Conservation (phyloP, 2,888 invertebrate genomes). For the Dichetophora obliterata region DNA sequence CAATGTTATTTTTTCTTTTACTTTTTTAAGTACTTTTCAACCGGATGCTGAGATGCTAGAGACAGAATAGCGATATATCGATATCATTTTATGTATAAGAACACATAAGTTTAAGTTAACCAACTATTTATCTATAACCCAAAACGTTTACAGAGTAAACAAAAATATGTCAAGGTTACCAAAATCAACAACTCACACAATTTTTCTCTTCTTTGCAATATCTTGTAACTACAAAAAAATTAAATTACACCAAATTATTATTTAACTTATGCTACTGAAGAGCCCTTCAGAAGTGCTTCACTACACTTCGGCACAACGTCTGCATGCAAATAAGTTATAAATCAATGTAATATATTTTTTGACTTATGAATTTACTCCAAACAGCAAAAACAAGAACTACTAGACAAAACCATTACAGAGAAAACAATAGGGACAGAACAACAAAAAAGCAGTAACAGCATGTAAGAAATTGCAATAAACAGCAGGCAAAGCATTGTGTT, state of each 20-base stretch:
- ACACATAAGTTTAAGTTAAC: no score
- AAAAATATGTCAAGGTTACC: constrained; percentile 15
- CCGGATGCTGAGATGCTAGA: no score
- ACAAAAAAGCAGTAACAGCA: neutral
- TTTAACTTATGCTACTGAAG: neutral
- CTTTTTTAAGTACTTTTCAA: no score
- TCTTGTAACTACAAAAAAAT: neutral
- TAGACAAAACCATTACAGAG: neutral
- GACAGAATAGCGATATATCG: no score
- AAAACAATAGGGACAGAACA: neutral
- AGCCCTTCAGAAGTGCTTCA: neutral
- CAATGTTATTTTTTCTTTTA: no score
- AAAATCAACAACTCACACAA: neutral
- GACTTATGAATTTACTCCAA: constrained; percentile 7
- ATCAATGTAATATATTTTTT: constrained; percentile 29
- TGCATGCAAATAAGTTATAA: constrained; percentile 36
- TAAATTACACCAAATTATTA: constrained; percentile 18
- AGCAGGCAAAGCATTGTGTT: neutral
- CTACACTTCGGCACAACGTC: neutral
- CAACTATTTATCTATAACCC: neutral
- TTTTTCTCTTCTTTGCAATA: neutral
- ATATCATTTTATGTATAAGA: no score
- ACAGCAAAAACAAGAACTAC: neutral
- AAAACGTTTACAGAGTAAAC: neutral
- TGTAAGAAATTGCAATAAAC: constrained; percentile 15